Base-by-base conservation (phyloP, 2,113 vertebrate species). In the Hippolais icterina region DNA sequence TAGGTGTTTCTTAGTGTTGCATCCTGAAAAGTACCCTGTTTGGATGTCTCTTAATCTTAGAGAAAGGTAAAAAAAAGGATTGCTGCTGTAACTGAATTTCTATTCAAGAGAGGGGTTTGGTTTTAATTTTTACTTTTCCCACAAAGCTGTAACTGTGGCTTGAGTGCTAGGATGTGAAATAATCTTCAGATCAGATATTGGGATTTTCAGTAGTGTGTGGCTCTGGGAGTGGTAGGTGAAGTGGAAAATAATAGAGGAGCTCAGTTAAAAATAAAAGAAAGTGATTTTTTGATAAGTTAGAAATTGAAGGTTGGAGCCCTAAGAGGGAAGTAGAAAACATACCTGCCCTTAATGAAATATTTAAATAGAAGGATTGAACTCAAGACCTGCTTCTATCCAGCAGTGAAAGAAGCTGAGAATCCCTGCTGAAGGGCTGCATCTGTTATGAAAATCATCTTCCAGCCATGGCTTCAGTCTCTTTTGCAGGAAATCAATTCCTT, bases 401-500 rank as follows among this genome's bases (percentile, higher is more conserved):
- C 88, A 96, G 92, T 39, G 83, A 95, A 78, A 83, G 83, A 90
- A 96, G 64, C 88, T 94, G 92, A 78, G 90, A 92, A 96, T 95
- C 90, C 88, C 92, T 84, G 90, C 90, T 96, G 94, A 96, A 96
- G 88, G 96, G 92, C 88, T 87, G 92, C 92, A 94, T 96, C 94
- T 97, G 93, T 96, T 96, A 94, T 53, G 72, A 93, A 93, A 93
- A 95, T 94, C 88, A 82, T 93, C 83, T 96, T 94, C 90, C 90
- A 95, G 94, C 65, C 92, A 96, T 87, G 94, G 85, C 81, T 92
- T 88, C 71, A 46, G 46, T 83, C 96, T 71, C 68, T 94, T 92
- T 96, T 93, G 89, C 94, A 96, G 84, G 78, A 92, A 97, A 96
- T 94, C 93, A 91, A 91, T 95, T 96, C 90, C 96, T 89, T 95